These are phyloP conservation scores for Himalopsyche kuldschensis DNA, from an alignment of 2,888 invertebrate species.

Conservation along the genomic window DNA sequence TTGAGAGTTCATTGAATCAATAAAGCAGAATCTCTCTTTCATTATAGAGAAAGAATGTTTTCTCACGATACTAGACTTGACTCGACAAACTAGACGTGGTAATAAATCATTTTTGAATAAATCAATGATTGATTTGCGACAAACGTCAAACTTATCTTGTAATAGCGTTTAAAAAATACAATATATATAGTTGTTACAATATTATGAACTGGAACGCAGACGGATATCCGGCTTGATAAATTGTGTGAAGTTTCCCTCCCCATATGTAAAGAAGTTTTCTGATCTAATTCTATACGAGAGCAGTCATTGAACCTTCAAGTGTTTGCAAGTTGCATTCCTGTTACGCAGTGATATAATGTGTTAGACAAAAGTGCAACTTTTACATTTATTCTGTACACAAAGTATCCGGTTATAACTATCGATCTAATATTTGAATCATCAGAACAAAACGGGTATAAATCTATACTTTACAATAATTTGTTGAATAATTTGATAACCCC, in stretches of 20 bases:
- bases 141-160: neutral
- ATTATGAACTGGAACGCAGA: neutral
- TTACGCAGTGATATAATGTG: too few relatives aligned
- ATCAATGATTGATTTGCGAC: neutral
- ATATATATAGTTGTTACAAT: neutral
- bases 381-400: too few relatives aligned
- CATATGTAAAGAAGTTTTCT: neutral
- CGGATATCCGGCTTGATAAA: neutral
- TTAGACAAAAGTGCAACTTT: too few relatives aligned
- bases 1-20: too few relatives aligned
- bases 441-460: too few relatives aligned
- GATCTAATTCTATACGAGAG: neutral
- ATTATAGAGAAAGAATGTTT: neutral
- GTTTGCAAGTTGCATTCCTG: too few relatives aligned
- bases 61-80: neutral
- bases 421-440: too few relatives aligned
- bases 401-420: too few relatives aligned
- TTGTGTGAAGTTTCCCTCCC: neutral
- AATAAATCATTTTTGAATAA: neutral
- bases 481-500: too few relatives aligned
- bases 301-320: neutral
- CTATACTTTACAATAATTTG: too few relatives aligned
- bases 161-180: neutral
- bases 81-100: neutral
- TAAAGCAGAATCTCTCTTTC: too few relatives aligned